These are phyloP conservation scores for Trichacis sp. DNA, from an alignment of 2,888 invertebrate species.

Conservation along the genomic window DNA sequence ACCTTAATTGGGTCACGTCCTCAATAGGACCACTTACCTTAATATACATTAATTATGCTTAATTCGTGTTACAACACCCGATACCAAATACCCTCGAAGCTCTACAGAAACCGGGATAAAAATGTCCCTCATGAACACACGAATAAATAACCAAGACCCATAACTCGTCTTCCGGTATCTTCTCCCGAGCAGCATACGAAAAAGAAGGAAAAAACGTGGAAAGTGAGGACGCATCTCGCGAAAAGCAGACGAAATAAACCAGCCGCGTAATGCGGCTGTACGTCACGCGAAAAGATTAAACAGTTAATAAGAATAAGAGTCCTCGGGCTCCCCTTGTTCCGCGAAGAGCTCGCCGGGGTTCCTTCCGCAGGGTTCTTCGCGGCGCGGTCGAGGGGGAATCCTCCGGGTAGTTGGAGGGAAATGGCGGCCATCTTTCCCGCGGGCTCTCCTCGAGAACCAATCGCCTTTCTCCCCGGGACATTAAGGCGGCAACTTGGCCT, in stretches of 20 bases:
- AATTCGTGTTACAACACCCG: too few species aligned
- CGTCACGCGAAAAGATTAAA: slow-evolving; percentile 69
- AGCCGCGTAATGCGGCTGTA: slow-evolving; percentile 66
- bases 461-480: slow-evolving; percentile 63
- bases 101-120: slow-evolving; percentile 1
- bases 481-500: slow-evolving; percentile 69
- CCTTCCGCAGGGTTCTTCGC: slow-evolving; percentile 55
- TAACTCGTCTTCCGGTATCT: slow-evolving; percentile 27
- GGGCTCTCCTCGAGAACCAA: slow-evolving; percentile 68
- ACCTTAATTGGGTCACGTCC: too few species aligned
- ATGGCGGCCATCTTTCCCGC: slow-evolving; percentile 69
- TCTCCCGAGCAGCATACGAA: too few species aligned
- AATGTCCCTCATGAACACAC: slow-evolving; percentile 13
- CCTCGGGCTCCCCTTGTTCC: slow-evolving; percentile 59
- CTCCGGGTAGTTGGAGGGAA: slow-evolving; percentile 69
- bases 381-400: slow-evolving; percentile 54
- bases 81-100: not conserved
- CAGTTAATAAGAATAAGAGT: slow-evolving; percentile 70
- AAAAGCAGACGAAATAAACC: slow-evolving; percentile 61
- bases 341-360: slow-evolving; percentile 56
- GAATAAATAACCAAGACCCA: slow-evolving; percentile 25
- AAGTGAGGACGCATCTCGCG: slow-evolving; percentile 36
- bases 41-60: too few species aligned
- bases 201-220: slow-evolving; percentile 17
- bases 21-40: too few species aligned